Evolutionary conservation across 2,888 invertebrate species (phyloP).

Genomic region (Drosophila hawaiiensis): DNA sequence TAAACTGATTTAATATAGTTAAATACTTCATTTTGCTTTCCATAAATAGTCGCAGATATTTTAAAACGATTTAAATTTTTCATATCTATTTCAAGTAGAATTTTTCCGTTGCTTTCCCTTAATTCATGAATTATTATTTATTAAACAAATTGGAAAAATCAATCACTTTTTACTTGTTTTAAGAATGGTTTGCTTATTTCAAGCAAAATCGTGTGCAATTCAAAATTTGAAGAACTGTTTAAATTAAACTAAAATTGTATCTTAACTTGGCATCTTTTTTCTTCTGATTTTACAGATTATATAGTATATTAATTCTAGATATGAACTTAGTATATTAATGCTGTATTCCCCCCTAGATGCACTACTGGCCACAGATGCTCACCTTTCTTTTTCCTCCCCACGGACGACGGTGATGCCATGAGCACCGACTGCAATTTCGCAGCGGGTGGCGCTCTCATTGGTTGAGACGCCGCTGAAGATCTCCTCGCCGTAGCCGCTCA

Average conservation of each 20-base stretch:
- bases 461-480: conserved; percentile 90
- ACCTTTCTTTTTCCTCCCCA: conserved; percentile 88
- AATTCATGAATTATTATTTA: too few relatives aligned
- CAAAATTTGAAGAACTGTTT: not conserved
- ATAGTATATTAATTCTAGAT: too few relatives aligned
- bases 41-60: not conserved
- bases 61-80: not conserved
- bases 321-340: accelerated
- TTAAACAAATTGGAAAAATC: too few relatives aligned
- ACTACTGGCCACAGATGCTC: conserved; percentile 37
- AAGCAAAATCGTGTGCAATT: not conserved
- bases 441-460: conserved; percentile 83
- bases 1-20: too few relatives aligned
- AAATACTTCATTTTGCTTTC: too few relatives aligned
- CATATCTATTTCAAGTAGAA: not conserved
- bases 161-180: not conserved
- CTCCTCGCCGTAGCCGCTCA: conserved; percentile 92
- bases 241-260: not conserved
- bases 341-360: not conserved
- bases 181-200: not conserved
- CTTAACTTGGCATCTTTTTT: not conserved
- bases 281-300: too few relatives aligned
- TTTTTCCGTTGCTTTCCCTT: too few relatives aligned
- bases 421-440: conserved; percentile 91
- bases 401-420: conserved; percentile 92